Percentiles rank a stretch among this genome's conserved stretches.
These are phyloP conservation scores for Ciconia maguari DNA, from an alignment of 2,113 vertebrate species.

Conservation along the genomic window DNA sequence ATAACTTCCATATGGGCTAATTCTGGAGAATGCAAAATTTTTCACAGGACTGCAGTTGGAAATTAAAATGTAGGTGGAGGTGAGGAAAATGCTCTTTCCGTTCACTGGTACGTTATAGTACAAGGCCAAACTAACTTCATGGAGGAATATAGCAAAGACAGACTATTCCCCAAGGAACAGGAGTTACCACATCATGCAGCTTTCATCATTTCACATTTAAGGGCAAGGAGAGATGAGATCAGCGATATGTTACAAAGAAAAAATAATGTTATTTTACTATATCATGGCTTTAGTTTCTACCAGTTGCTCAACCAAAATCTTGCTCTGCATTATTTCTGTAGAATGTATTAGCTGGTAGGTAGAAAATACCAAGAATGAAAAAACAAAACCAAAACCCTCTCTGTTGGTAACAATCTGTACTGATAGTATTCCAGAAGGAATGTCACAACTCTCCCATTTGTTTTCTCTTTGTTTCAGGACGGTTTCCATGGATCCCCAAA, in stretches of 20 bases:
- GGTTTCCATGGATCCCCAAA: conserved; percentile 63
- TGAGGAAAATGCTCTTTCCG: neutral
- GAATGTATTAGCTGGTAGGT: neutral
- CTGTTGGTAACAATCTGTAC: neutral
- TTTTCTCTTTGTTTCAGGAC: conserved; percentile 63
- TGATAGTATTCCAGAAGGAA: conserved; percentile 42
- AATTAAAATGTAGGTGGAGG: neutral
- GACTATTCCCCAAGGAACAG: conserved; percentile 35
- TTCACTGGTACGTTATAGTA: neutral
- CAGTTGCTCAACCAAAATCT: neutral
- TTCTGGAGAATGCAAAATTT: neutral
- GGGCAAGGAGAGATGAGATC: conserved; percentile 35
- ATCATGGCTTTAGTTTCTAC: neutral
- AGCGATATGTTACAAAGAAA: neutral
- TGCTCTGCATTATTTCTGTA: neutral
- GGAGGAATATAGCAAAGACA: neutral
- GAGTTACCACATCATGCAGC: conserved; percentile 13
- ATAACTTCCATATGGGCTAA: neutral
- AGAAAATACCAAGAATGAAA: neutral
- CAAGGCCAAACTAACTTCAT: neutral
- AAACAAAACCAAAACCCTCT: neutral
- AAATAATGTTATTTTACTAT: neutral
- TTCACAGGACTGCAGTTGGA: neutral
- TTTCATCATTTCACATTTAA: conserved; percentile 41
- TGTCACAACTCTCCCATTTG: conserved; percentile 35